Percentiles rank a stretch among this genome's conserved stretches.
These are phyloP conservation scores for Eulemur macaco DNA, from an alignment of 2,113 vertebrate genomes.

Conservation along the genomic window DNA sequence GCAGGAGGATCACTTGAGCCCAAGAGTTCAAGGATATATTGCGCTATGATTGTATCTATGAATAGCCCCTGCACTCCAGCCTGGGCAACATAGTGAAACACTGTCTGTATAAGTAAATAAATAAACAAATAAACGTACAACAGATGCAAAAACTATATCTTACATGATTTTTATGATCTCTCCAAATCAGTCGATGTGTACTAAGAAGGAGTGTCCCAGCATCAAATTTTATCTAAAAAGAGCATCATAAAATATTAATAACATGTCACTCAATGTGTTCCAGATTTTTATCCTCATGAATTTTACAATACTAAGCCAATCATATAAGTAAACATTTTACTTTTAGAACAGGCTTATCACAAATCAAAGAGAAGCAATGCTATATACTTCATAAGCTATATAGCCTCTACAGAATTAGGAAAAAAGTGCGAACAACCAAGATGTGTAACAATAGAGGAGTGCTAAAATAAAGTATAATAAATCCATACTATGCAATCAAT, in stretches of 20 bases:
- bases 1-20: not conserved
- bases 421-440: not conserved
- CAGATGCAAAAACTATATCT: slow-evolving; percentile 65
- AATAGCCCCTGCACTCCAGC: too few species aligned
- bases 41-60: too few species aligned
- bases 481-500: not conserved
- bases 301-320: not conserved
- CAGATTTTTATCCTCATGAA: slow-evolving; percentile 22
- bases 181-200: slow-evolving; percentile 96
- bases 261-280: not conserved
- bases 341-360: not conserved
- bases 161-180: slow-evolving; percentile 96
- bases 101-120: not conserved
- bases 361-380: slow-evolving; percentile 40
- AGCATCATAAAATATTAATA: slow-evolving; percentile 39
- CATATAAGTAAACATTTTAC: not conserved
- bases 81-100: not conserved
- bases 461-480: not conserved
- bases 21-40: not conserved
- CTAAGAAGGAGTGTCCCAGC: slow-evolving; percentile 91
- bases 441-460: not conserved
- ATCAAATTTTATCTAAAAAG: slow-evolving; percentile 91
- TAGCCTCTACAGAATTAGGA: not conserved
- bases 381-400: not conserved
- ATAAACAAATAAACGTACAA: not conserved